Percentiles rank a stretch among this genome's conserved stretches.
phyloP scores from a whole-genome alignment of 1,140 invertebrate genomes.

The Brachionus plicatilis region DNA sequence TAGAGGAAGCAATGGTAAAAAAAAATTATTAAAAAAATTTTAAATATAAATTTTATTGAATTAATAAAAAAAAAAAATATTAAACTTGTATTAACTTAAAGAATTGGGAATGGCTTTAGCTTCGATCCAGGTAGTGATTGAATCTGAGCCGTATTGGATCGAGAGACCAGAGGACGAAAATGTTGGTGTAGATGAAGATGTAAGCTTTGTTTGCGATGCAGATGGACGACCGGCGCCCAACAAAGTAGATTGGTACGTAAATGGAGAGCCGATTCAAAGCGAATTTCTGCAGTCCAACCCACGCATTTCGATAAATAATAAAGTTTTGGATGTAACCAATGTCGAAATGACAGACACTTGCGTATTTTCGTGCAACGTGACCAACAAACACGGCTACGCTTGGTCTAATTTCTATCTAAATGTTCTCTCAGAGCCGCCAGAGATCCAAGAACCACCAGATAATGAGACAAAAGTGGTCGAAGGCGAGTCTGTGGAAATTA shows the following conservation, averaged over 20 bases:
- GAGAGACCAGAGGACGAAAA: slow-evolving; percentile 76
- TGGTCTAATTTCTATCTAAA: slow-evolving; percentile 97
- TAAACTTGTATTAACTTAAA: background rate
- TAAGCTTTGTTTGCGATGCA: slow-evolving; percentile 78
- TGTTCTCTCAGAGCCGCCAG: slow-evolving; percentile 62
- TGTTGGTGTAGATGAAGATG: slow-evolving; percentile 81
- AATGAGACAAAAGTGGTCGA: slow-evolving; percentile 23
- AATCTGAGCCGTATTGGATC: slow-evolving; percentile 83
- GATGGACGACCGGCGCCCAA: slow-evolving; percentile 76
- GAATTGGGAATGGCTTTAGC: slow-evolving; percentile 26
- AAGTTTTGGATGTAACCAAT: slow-evolving; percentile 74
- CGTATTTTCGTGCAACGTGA: slow-evolving; percentile 97
- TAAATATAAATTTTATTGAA: background rate
- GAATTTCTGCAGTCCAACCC: slow-evolving; percentile 59
- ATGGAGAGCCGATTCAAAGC: slow-evolving; percentile 75
- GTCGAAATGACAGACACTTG: slow-evolving; percentile 82
- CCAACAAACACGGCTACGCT: slow-evolving; percentile 92
- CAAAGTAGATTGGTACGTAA: slow-evolving; percentile 88
- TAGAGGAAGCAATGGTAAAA: slow-evolving; percentile 79
- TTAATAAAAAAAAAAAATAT: background rate
- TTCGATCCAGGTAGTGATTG: slow-evolving; percentile 40
- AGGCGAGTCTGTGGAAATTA: slow-evolving; percentile 4
- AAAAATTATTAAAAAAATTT: background rate
- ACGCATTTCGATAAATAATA: slow-evolving; percentile 60
- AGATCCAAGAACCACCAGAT: slow-evolving; percentile 29